phyloP scores from a whole-genome alignment of 37 sponge, comb jelly and placozoan species.

The Ephydatia muelleri region DNA sequence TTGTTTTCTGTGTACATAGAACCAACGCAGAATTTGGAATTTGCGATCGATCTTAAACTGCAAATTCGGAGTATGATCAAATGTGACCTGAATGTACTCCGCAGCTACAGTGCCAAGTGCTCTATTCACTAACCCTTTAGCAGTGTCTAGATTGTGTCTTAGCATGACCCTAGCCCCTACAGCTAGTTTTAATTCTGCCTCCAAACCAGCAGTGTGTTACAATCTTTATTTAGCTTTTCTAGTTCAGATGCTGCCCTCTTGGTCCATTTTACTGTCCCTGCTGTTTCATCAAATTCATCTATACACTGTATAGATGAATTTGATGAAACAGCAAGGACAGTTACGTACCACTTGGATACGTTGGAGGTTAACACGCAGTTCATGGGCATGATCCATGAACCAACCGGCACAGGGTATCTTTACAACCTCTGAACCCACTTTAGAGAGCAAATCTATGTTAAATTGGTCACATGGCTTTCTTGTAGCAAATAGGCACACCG shows the following conservation, averaged over 20 bases:
- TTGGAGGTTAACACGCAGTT: too few species aligned
- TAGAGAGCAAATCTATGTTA: constrained; percentile 33
- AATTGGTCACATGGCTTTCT: constrained; percentile 30
- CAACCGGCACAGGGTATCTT: constrained; percentile 24
- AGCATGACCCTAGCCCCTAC: constrained; percentile 75
- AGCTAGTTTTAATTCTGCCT: constrained; percentile 36
- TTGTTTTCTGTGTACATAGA: constrained; percentile 48
- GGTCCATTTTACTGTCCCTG: constrained; percentile 47
- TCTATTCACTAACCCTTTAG: constrained; percentile 62
- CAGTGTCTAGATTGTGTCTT: constrained; percentile 55
- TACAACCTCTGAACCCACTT: neutral
- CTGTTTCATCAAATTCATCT: constrained; percentile 64
- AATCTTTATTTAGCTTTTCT: constrained; percentile 62
- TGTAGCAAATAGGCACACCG: constrained; percentile 66
- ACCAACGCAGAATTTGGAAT: constrained; percentile 42
- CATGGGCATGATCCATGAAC: too few species aligned
- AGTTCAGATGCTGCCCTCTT: constrained; percentile 36
- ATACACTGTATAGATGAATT: too few species aligned
- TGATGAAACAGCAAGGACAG: too few species aligned
- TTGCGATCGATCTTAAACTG: constrained; percentile 29
- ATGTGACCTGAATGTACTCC: constrained; percentile 37
- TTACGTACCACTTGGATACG: too few species aligned
- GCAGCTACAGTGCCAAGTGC: constrained; percentile 42
- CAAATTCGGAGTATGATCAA: constrained; percentile 41
- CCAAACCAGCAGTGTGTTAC: constrained; percentile 70